Conservation (phyloP, 2,888 invertebrate species). For the Noctuana brunneofusca region DNA sequence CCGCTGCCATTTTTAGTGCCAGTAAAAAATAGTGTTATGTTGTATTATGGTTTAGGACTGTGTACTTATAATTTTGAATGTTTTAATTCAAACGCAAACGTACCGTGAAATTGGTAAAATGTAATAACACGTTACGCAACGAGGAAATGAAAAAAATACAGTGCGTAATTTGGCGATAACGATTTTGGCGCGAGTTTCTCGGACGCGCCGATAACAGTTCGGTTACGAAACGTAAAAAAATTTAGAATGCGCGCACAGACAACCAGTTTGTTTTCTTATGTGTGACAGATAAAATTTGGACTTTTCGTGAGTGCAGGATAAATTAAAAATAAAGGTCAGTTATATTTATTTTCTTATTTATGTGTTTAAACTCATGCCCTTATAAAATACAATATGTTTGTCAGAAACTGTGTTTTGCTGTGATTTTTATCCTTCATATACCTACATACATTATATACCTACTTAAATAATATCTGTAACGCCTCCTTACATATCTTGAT, state of each 20-base stretch:
- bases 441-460: neutral
- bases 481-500: neutral
- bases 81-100: constrained; percentile 40
- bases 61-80: constrained; percentile 27
- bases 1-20: constrained; percentile 34
- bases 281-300: constrained; percentile 40
- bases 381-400: neutral
- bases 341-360: neutral
- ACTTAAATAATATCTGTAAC: neutral
- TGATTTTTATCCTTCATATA: neutral
- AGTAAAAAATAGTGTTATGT: constrained; percentile 32
- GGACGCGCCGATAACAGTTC: constrained; percentile 39
- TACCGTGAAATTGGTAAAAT: constrained; percentile 71
- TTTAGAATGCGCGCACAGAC: constrained; percentile 33
- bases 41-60: constrained; percentile 21
- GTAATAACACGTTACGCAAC: constrained; percentile 57
- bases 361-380: neutral
- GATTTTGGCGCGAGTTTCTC: constrained; percentile 48
- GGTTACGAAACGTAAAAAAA: constrained; percentile 40
- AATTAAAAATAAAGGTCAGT: constrained; percentile 34
- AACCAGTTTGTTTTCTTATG: constrained; percentile 36
- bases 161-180: constrained; percentile 50
- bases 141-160: constrained; percentile 57
- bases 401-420: neutral
- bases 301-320: constrained; percentile 38